phyloP scores from a whole-genome alignment of 2,113 vertebrate genomes.

The Zapornia atra region DNA sequence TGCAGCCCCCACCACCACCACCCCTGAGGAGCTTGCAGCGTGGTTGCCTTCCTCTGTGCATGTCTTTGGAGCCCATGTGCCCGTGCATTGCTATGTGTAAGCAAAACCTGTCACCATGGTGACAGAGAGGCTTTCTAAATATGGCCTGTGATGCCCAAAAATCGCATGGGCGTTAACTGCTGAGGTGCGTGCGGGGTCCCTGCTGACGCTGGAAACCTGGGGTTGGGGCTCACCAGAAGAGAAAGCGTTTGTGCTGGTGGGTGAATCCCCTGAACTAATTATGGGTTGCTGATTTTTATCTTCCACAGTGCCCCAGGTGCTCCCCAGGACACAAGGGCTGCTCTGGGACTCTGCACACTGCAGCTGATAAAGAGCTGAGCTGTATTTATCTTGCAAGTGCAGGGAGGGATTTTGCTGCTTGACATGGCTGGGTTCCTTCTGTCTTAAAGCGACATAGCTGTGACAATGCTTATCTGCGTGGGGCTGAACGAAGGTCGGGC shows the following conservation, averaged over 20 bases:
- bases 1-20: background rate
- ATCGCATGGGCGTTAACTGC: background rate
- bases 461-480: background rate
- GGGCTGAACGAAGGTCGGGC: background rate
- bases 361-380: background rate
- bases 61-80: background rate
- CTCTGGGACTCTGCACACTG: rapidly evolving
- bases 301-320: rapidly evolving
- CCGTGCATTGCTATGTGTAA: slow-evolving; percentile 29
- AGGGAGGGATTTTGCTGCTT: background rate
- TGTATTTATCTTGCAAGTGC: background rate
- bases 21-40: background rate
- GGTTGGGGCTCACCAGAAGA: background rate
- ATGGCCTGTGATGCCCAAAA: slow-evolving; percentile 37
- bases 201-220: background rate
- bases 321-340: rapidly evolving
- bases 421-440: background rate
- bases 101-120: slow-evolving; percentile 66
- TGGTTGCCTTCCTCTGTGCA: rapidly evolving
- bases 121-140: slow-evolving; percentile 45
- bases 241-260: rapidly evolving
- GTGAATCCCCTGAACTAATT: background rate
- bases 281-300: background rate
- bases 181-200: rapidly evolving
- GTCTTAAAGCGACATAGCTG: rapidly evolving